Percentiles rank a stretch among this genome's conserved stretches.
Conservation (phyloP, 1,140 invertebrate genomes). For the Rhopalosiphum padi region DNA sequence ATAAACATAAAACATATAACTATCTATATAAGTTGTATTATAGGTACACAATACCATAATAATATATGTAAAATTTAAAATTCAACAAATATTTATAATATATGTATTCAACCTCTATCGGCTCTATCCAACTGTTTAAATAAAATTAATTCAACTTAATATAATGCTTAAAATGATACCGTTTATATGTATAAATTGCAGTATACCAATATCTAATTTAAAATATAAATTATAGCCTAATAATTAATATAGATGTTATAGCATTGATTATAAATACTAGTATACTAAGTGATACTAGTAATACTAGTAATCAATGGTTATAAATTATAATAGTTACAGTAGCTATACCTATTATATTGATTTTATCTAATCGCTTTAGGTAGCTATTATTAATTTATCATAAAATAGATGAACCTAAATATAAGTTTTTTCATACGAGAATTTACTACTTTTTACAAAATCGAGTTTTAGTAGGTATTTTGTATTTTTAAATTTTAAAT, state of each 20-base stretch:
- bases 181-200: neutral
- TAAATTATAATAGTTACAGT: no score
- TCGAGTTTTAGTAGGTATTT: no score
- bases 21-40: neutral
- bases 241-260: no score
- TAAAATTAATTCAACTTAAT: neutral
- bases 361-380: neutral
- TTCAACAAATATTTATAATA: no score
- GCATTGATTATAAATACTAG: no score
- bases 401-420: neutral
- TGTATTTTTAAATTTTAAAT: no score
- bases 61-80: neutral
- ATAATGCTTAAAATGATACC: neutral
- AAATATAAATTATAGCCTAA: neutral
- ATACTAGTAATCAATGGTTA: no score
- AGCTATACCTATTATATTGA: neutral
- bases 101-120: neutral
- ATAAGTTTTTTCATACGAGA: no score
- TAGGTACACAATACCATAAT: neutral
- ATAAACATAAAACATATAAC: neutral
- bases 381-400: neutral
- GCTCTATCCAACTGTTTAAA: constrained; percentile 3
- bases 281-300: no score
- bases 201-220: neutral
- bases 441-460: no score